These are phyloP conservation scores for Tapirus terrestris DNA, from an alignment of 2,113 vertebrate genomes.

Conservation along the genomic window DNA sequence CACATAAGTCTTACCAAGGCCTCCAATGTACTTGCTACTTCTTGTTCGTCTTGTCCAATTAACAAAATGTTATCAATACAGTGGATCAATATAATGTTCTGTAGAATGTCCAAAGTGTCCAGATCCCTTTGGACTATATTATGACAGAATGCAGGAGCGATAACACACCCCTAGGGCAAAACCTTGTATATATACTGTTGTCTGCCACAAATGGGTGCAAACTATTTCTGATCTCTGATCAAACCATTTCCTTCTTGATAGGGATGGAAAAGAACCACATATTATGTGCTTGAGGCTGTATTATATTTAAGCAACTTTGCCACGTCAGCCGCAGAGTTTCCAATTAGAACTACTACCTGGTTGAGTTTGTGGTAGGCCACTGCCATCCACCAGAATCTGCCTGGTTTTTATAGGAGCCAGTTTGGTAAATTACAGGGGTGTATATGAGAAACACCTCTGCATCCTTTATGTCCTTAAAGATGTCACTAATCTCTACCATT, in stretches of 20 bases:
- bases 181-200: not conserved
- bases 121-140: not conserved
- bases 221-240: not conserved
- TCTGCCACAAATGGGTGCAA: not conserved
- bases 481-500: not conserved
- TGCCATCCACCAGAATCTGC: not conserved
- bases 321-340: not conserved
- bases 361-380: not conserved
- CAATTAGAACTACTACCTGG: not conserved
- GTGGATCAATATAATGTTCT: not conserved
- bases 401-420: not conserved
- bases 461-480: not conserved
- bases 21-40: not conserved
- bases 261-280: not conserved
- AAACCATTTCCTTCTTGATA: not conserved
- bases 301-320: not conserved
- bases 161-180: not conserved
- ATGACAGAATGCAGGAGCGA: not conserved
- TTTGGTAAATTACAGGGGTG: not conserved
- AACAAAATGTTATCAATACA: not conserved
- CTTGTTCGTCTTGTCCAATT: not conserved
- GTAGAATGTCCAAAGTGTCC: not conserved
- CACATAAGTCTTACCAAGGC: not conserved
- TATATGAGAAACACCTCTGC: not conserved
- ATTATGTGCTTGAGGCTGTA: not conserved